These are phyloP conservation scores for Parambassis ranga DNA, from an alignment of 2,797 vertebrate genomes.

Conservation along the genomic window DNA sequence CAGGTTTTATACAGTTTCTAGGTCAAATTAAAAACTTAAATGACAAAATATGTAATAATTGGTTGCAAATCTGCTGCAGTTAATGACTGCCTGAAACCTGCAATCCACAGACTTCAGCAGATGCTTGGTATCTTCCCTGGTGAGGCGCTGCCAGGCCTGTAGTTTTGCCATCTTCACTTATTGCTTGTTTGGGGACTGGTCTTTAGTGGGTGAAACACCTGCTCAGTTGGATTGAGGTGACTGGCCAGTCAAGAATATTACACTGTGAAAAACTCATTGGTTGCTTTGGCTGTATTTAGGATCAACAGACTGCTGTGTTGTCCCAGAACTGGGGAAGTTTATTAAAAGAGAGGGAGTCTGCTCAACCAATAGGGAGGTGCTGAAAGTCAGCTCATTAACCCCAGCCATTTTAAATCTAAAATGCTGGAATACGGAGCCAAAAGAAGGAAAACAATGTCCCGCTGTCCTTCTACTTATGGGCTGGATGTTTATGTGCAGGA, in stretches of 20 bases:
- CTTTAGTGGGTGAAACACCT: constrained; percentile 39
- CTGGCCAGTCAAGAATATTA: constrained; percentile 7
- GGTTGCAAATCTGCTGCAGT: background rate
- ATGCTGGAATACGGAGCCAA: background rate
- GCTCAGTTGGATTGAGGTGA: constrained; percentile 26
- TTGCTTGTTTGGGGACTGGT: constrained; percentile 31
- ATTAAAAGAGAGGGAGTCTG: background rate
- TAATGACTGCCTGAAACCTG: constrained; percentile 16
- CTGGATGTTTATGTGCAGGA: background rate
- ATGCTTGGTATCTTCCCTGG: constrained; percentile 15
- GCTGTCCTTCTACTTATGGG: background rate
- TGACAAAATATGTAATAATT: background rate
- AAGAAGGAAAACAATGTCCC: background rate
- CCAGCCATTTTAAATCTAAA: background rate
- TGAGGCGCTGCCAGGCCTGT: constrained; percentile 17
- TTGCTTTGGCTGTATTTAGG: background rate
- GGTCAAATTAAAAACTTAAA: background rate
- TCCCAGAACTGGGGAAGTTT: background rate
- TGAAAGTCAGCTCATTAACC: background rate
- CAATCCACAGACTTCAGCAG: constrained; percentile 13
- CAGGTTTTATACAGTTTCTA: background rate
- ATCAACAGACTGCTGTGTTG: background rate
- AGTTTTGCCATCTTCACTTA: constrained; percentile 41
- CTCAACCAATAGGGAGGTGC: background rate
- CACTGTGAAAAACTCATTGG: background rate